These are phyloP conservation scores for Andrena trimmerana DNA, from an alignment of 2,888 invertebrate species.

Conservation along the genomic window DNA sequence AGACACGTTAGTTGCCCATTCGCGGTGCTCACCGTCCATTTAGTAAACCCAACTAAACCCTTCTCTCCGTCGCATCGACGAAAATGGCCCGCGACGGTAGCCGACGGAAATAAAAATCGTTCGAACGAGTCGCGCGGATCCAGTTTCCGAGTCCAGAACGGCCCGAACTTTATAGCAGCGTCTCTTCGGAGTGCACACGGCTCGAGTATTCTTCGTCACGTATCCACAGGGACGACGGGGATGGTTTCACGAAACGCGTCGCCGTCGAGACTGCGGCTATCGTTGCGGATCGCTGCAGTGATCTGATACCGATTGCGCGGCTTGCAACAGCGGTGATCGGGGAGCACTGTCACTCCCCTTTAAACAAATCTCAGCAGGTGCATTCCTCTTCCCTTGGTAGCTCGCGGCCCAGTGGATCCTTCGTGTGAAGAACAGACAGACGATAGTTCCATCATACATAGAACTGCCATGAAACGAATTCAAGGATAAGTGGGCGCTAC, in stretches of 20 bases:
- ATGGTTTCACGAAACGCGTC: slow-evolving; percentile 57
- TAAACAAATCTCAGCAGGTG: slow-evolving; percentile 81
- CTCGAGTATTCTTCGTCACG: slow-evolving; percentile 60
- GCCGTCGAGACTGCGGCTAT: slow-evolving; percentile 70
- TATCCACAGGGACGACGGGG: slow-evolving; percentile 55
- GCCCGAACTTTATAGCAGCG: slow-evolving; percentile 72
- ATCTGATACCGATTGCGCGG: slow-evolving; percentile 18
- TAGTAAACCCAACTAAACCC: slow-evolving; percentile 52
- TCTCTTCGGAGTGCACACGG: slow-evolving; percentile 77
- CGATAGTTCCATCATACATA: slow-evolving; percentile 66
- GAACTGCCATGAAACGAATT: slow-evolving; percentile 61
- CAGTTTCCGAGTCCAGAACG: neutral
- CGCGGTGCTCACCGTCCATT: slow-evolving; percentile 29
- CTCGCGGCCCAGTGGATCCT: slow-evolving; percentile 79
- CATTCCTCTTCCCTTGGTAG: slow-evolving; percentile 81
- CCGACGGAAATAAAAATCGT: neutral
- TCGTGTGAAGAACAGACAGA: slow-evolving; percentile 61
- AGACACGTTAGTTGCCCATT: neutral
- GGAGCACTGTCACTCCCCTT: slow-evolving; percentile 78
- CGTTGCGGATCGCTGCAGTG: slow-evolving; percentile 73
- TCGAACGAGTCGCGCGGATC: slow-evolving; percentile 2
- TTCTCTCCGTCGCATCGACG: slow-evolving; percentile 18
- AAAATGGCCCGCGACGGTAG: neutral
- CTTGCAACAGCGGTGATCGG: slow-evolving; percentile 34
- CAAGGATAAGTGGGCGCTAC: slow-evolving; percentile 36